A percentile compares a stretch with the other conserved stretches of the same genome.
phyloP scores from a whole-genome alignment of 2,797 vertebrate genomes.

The Mus minutoides region DNA sequence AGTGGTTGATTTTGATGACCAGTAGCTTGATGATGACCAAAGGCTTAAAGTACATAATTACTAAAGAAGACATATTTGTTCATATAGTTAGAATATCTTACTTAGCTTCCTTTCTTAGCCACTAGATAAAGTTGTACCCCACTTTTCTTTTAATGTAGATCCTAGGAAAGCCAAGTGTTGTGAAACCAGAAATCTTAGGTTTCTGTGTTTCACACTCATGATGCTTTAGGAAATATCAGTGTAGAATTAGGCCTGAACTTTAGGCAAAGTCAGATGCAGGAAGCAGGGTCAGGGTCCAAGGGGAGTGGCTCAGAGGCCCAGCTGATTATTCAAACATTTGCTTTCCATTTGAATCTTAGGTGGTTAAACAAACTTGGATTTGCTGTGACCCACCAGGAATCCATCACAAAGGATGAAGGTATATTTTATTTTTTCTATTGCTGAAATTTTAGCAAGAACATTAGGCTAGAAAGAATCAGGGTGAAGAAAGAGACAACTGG shows the following conservation, averaged over 20 bases:
- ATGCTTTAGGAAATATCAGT: constrained; percentile 1
- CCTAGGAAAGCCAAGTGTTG: not conserved
- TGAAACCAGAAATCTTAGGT: not conserved
- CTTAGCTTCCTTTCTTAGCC: not conserved
- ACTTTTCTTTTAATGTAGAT: not conserved
- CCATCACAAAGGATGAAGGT: constrained; percentile 89
- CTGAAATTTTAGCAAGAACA: constrained; percentile 27
- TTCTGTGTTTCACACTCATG: not conserved
- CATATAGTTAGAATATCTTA: not conserved
- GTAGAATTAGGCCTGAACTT: not conserved
- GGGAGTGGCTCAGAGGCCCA: too few relatives aligned
- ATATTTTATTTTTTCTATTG: constrained; percentile 65
- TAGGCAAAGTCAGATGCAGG: not conserved
- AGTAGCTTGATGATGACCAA: not conserved
- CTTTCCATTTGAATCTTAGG: constrained; percentile 86
- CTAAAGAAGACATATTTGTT: not conserved
- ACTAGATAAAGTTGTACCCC: not conserved
- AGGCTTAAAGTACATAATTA: not conserved
- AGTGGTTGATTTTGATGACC: not conserved
- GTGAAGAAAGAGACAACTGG: not conserved
- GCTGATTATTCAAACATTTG: constrained; percentile 5
- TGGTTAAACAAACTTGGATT: constrained; percentile 97
- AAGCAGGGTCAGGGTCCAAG: not conserved
- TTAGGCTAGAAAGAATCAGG: constrained; percentile 8
- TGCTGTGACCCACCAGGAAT: constrained; percentile 92